Evolutionary conservation across 2,888 invertebrate species (phyloP).

Genomic region (Polydrusus tereticollis): DNA sequence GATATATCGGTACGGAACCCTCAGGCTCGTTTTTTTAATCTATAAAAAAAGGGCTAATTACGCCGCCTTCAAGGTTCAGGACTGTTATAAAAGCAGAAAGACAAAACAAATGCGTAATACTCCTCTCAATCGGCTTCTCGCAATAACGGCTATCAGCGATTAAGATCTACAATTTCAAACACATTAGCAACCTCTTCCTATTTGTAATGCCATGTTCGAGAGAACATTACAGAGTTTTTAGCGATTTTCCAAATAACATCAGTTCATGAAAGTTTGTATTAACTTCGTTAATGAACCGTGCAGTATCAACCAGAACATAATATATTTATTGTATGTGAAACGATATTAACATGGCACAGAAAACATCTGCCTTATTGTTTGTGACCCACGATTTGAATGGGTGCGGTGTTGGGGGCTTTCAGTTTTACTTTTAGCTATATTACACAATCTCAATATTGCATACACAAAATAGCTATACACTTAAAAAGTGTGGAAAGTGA

Average conservation of each 20-base stretch:
- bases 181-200: conserved; percentile 27
- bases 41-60: too few relatives aligned
- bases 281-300: conserved; percentile 1
- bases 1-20: too few relatives aligned
- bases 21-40: too few relatives aligned
- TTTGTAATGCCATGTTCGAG: conserved; percentile 26
- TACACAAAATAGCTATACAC: background rate
- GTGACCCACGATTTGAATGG: background rate
- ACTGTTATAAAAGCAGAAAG: too few relatives aligned
- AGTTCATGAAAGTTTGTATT: conserved; percentile 13
- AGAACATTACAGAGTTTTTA: background rate
- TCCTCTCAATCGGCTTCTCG: background rate
- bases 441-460: background rate
- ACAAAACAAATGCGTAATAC: background rate
- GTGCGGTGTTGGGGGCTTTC: background rate
- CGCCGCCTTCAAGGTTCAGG: too few relatives aligned
- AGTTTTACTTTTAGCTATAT: background rate
- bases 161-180: conserved; percentile 28
- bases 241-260: background rate
- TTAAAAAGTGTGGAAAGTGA: too few relatives aligned
- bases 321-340: background rate
- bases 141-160: conserved; percentile 15
- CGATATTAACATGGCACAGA: background rate
- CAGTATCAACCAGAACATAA: background rate
- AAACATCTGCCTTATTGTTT: background rate